Conservation (phyloP, 2,888 invertebrate genomes). For the Zhengitettix transpicula region DNA sequence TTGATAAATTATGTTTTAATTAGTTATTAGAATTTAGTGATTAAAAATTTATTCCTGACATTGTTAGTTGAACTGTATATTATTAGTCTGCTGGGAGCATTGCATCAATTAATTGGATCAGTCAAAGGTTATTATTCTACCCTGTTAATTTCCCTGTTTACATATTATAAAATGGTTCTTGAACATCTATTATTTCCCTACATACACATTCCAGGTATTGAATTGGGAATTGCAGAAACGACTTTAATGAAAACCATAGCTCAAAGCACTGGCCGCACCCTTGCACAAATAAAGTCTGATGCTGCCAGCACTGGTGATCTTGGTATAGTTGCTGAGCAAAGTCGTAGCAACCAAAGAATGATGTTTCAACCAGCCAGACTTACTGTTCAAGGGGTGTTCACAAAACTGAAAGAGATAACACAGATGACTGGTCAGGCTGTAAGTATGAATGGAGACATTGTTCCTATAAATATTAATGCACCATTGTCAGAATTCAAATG, state of each 20-base stretch:
- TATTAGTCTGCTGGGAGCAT: too few relatives aligned
- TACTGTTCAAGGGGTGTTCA: constrained; percentile 56
- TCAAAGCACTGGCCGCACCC: constrained; percentile 68
- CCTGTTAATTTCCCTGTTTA: too few relatives aligned
- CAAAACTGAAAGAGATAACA: constrained; percentile 73
- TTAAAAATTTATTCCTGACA: too few relatives aligned
- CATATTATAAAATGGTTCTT: too few relatives aligned
- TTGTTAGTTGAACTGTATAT: too few relatives aligned
- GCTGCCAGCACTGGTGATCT: constrained; percentile 65
- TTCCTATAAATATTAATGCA: not conserved
- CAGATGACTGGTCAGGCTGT: constrained; percentile 62
- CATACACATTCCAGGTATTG: constrained; percentile 33
- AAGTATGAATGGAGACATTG: constrained; percentile 18
- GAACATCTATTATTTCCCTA: too few relatives aligned
- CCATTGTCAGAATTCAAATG: not conserved
- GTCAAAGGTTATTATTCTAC: too few relatives aligned
- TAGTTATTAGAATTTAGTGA: too few relatives aligned
- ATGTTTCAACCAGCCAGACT: constrained; percentile 74
- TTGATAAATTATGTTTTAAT: too few relatives aligned
- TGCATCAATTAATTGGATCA: too few relatives aligned
- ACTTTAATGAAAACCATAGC: constrained; percentile 89
- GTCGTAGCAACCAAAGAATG: constrained; percentile 67
- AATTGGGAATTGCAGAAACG: constrained; percentile 88
- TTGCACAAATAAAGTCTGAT: constrained; percentile 60
- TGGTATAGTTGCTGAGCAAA: constrained; percentile 77